Evolutionary conservation across 2,888 invertebrate species (phyloP).

Genomic region (Acrocyrtus sp.): DNA sequence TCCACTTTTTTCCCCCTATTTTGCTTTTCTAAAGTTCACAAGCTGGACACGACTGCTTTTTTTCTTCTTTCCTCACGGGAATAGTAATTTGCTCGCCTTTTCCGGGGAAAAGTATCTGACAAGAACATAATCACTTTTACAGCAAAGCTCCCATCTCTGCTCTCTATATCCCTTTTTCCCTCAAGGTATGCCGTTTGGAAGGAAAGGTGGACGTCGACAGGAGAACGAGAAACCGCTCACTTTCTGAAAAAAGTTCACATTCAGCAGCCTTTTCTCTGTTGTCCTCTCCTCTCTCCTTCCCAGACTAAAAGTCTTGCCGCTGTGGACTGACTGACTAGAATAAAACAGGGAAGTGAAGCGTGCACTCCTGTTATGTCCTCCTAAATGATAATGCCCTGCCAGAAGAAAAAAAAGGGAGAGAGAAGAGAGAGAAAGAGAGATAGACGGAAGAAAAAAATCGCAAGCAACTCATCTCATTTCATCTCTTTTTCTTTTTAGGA

Average conservation of each 20-base stretch:
- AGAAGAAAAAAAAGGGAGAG: too few relatives aligned
- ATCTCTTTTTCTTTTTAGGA: too few relatives aligned
- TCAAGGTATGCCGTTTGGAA: neutral
- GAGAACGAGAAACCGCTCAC: neutral
- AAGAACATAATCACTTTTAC: conserved; percentile 16
- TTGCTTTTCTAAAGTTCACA: too few relatives aligned
- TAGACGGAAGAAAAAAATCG: too few relatives aligned
- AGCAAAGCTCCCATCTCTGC: neutral
- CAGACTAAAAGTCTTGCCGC: neutral
- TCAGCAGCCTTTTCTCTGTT: neutral
- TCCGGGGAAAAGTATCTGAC: neutral
- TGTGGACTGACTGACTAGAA: neutral
- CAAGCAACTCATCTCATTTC: too few relatives aligned
- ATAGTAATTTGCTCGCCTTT: neutral
- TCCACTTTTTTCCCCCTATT: too few relatives aligned
- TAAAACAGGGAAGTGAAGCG: neutral
- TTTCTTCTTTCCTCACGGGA: too few relatives aligned
- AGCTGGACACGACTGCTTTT: too few relatives aligned
- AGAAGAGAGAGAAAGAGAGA: too few relatives aligned
- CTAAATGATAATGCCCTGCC: neutral
- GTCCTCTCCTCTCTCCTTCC: neutral
- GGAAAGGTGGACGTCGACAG: neutral
- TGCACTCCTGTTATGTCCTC: neutral
- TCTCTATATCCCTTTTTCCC: conserved; percentile 3
- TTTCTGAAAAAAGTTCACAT: neutral